phyloP scores from a whole-genome alignment of 2,113 vertebrate species.

The Panthera uncia region DNA sequence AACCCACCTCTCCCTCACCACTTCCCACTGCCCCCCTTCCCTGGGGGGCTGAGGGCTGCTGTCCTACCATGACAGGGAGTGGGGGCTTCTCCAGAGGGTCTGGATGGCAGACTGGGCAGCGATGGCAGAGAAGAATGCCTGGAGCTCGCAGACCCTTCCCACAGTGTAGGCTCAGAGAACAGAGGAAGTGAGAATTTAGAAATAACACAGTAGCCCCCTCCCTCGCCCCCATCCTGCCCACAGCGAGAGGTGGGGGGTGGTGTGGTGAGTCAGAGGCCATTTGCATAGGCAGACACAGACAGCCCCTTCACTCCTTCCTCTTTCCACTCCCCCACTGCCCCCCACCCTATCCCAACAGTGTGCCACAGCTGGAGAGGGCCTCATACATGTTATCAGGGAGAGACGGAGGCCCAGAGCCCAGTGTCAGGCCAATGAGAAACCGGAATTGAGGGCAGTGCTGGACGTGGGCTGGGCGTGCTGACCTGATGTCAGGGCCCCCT shows the following conservation, averaged over 20 bases:
- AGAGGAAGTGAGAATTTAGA: constrained; percentile 67
- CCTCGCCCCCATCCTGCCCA: not conserved
- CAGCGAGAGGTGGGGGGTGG: not conserved
- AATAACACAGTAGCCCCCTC: not conserved
- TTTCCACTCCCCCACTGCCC: not conserved
- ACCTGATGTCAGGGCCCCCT: not conserved
- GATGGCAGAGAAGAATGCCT: not conserved
- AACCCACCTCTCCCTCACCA: not conserved
- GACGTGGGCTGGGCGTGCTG: not conserved
- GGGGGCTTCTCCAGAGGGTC: not conserved
- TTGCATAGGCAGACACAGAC: constrained; percentile 56
- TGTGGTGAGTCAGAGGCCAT: constrained; percentile 44
- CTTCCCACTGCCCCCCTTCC: too few species aligned
- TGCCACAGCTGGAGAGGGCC: not conserved
- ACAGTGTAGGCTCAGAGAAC: not conserved
- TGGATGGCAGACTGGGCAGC: not conserved
- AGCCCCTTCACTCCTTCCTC: constrained; percentile 50
- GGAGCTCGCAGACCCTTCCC: not conserved
- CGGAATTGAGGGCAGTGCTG: not conserved
- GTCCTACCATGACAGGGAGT: constrained; percentile 67
- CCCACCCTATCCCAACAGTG: too few species aligned
- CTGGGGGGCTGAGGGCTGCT: not conserved
- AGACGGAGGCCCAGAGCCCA: not conserved
- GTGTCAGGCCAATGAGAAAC: not conserved
- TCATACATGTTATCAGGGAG: not conserved